A percentile compares a stretch with the other conserved stretches of the same genome.
phyloP scores from a whole-genome alignment of 2,113 vertebrate genomes.

The Montifringilla adamsi region DNA sequence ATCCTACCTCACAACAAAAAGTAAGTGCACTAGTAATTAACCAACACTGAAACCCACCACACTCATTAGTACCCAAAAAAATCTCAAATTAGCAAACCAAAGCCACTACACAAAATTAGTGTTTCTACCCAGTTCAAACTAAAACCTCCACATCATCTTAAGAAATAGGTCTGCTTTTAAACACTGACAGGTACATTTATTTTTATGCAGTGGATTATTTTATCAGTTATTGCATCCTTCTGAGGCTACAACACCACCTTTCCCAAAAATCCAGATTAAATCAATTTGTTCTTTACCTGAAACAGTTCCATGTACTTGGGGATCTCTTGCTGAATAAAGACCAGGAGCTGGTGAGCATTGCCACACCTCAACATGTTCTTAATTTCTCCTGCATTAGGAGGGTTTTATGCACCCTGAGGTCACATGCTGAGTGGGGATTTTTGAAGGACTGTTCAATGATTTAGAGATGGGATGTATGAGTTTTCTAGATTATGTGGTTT shows the following conservation, averaged over 20 bases:
- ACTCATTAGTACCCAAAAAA: not conserved
- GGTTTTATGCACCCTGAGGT: not conserved
- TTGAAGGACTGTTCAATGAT: not conserved
- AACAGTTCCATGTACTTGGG: not conserved
- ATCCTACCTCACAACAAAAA: not conserved
- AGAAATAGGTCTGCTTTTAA: not conserved
- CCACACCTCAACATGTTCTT: not conserved
- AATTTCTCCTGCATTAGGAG: not conserved
- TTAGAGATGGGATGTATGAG: not conserved
- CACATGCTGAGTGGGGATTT: not conserved
- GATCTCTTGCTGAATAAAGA: not conserved
- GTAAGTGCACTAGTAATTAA: not conserved
- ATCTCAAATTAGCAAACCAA: not conserved
- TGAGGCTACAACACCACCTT: not conserved
- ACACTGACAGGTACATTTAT: not conserved
- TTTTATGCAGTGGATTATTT: not conserved
- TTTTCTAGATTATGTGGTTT: not conserved
- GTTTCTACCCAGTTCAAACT: not conserved
- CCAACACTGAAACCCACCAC: not conserved
- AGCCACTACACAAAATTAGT: not conserved
- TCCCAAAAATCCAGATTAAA: not conserved
- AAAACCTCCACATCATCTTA: not conserved
- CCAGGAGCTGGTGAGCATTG: rapidly evolving
- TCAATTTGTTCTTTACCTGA: not conserved
- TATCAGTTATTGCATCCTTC: not conserved